phyloP scores from a whole-genome alignment of 2,113 vertebrate genomes.

The Malurus melanocephalus region DNA sequence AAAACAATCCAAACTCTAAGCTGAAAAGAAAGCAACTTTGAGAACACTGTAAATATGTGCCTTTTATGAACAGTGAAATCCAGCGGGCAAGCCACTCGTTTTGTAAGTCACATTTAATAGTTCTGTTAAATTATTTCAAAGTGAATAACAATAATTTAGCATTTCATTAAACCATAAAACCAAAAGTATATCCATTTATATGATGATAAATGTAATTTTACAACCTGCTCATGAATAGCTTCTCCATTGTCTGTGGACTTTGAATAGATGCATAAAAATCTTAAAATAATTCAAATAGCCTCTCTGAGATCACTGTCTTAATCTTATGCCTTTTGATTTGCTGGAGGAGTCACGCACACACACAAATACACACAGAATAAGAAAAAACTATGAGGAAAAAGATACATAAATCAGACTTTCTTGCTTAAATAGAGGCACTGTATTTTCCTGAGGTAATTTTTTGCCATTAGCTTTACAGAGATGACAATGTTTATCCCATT shows the following conservation, averaged over 20 bases:
- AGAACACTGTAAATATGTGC: background rate
- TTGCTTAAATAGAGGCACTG: background rate
- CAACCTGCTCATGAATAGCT: background rate
- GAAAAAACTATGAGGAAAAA: background rate
- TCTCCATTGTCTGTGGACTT: background rate
- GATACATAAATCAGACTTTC: background rate
- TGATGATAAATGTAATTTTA: background rate
- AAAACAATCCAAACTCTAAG: background rate
- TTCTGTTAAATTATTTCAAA: background rate
- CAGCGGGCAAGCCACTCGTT: rapidly evolving
- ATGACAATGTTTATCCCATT: background rate
- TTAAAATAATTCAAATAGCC: background rate
- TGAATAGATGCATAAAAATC: background rate
- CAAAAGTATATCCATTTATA: background rate
- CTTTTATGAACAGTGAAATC: background rate
- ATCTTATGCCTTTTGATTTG: background rate
- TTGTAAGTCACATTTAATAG: background rate
- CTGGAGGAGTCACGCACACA: background rate
- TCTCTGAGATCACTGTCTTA: background rate
- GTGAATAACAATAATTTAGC: background rate
- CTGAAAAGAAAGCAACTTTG: background rate
- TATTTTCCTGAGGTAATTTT: background rate
- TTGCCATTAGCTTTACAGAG: background rate
- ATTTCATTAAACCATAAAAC: background rate
- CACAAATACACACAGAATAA: background rate